A percentile compares a stretch with the other conserved stretches of the same genome.
Conservation (phyloP, 2,113 vertebrate species). For the Tachycineta bicolor region DNA sequence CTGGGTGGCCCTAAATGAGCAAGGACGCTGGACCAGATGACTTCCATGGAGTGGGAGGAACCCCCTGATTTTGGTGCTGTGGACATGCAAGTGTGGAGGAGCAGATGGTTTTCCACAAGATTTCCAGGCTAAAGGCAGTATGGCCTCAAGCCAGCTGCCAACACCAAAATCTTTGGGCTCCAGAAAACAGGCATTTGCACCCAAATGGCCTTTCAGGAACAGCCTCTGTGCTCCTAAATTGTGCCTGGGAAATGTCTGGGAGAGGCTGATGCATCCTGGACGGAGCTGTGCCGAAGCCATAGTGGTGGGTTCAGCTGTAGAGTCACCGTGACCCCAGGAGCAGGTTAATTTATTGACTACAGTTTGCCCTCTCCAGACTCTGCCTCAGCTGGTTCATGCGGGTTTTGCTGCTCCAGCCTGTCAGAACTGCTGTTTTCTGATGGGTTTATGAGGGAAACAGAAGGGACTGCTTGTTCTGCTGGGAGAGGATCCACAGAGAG, state of each 20-base stretch:
- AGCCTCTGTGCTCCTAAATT: background rate
- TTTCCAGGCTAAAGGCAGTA: background rate
- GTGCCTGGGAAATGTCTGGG: background rate
- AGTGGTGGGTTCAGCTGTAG: background rate
- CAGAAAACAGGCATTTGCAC: background rate
- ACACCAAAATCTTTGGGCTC: background rate
- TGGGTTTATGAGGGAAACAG: background rate
- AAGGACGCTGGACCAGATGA: background rate
- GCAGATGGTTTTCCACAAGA: background rate
- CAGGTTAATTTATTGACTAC: background rate
- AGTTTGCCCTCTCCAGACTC: background rate
- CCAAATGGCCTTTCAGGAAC: background rate
- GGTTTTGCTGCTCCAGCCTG: background rate
- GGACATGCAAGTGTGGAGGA: background rate
- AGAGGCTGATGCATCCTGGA: background rate
- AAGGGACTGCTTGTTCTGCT: background rate
- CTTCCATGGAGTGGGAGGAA: background rate
- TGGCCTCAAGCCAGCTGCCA: background rate
- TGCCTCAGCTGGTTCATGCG: background rate
- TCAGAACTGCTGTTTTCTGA: background rate
- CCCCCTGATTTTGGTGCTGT: background rate
- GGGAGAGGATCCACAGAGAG: background rate
- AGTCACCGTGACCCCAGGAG: background rate
- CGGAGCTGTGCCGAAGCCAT: background rate
- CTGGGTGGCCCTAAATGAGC: background rate